These are phyloP conservation scores for Lepidochrysops patricia DNA, from an alignment of 2,888 invertebrate species.

Conservation along the genomic window DNA sequence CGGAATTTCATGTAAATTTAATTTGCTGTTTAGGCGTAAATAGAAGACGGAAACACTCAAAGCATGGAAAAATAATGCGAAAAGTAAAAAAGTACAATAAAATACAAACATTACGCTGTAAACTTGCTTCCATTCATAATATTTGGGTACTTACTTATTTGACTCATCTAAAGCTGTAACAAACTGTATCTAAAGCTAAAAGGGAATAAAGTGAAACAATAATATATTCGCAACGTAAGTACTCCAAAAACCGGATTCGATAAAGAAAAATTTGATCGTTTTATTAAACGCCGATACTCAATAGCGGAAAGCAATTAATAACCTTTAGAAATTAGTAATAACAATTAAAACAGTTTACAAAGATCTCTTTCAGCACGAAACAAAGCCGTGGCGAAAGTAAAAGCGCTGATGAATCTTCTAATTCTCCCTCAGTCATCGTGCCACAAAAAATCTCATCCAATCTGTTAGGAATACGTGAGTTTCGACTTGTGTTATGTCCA, in stretches of 20 bases:
- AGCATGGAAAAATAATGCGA: too few species aligned
- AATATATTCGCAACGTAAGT: not conserved
- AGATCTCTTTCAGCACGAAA: slow-evolving; percentile 12
- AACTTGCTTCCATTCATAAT: too few species aligned
- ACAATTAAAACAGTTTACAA: slow-evolving; percentile 13
- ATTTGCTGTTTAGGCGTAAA: too few species aligned
- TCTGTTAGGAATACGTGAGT: not conserved
- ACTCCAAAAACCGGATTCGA: not conserved
- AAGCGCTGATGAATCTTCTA: slow-evolving; percentile 8
- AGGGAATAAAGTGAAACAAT: not conserved
- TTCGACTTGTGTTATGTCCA: not conserved
- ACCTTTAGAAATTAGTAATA: slow-evolving; percentile 11
- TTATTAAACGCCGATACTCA: not conserved
- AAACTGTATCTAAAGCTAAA: not conserved
- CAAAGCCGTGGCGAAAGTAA: slow-evolving; percentile 11
- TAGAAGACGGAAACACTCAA: too few species aligned
- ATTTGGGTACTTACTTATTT: too few species aligned
- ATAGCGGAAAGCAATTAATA: slow-evolving; percentile 10
- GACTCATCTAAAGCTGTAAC: too few species aligned
- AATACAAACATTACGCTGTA: too few species aligned
- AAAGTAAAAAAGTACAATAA: too few species aligned
- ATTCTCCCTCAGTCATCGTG: slow-evolving; percentile 5
- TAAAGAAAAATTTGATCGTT: not conserved
- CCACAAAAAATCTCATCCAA: slow-evolving; percentile 3
- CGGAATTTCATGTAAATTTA: too few species aligned